phyloP scores from a whole-genome alignment of 2,888 invertebrate genomes.

The Belgica antarctica region DNA sequence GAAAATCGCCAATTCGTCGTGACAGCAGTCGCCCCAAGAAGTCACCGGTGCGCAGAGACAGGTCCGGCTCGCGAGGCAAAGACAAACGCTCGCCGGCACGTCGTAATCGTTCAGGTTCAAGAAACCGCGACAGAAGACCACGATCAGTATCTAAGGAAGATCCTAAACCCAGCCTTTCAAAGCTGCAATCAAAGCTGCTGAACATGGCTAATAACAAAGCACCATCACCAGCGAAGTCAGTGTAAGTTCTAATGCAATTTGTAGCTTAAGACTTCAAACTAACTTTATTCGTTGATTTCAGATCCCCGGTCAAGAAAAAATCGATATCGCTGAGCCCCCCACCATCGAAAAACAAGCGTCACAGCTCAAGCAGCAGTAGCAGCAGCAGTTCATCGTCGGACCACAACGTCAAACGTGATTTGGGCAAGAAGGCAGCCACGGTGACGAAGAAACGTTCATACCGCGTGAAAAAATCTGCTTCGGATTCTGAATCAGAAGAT shows the following conservation, averaged over 20 bases:
- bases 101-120: constrained; percentile 16
- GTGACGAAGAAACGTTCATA: constrained; percentile 83
- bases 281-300: constrained; percentile 47
- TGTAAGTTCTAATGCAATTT: too few relatives aligned
- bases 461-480: constrained; percentile 80
- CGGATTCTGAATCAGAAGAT: constrained; percentile 60
- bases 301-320: constrained; percentile 47
- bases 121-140: not conserved
- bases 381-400: constrained; percentile 50
- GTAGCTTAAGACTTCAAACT: constrained; percentile 39
- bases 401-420: constrained; percentile 57
- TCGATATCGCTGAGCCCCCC: constrained; percentile 3
- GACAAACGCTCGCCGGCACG: constrained; percentile 40
- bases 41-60: constrained; percentile 46
- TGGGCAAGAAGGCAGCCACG: constrained; percentile 74
- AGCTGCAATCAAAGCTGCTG: constrained; percentile 63
- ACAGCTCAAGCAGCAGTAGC: constrained; percentile 24
- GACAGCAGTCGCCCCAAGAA: constrained; percentile 44
- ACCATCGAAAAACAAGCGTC: not conserved
- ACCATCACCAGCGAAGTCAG: constrained; percentile 49
- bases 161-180: constrained; percentile 54
- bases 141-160: constrained; percentile 45
- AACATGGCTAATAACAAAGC: constrained; percentile 59
- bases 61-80: constrained; percentile 46
- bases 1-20: constrained; percentile 50